Conservation (phyloP, 1,140 invertebrate species). For the Drosophila yakuba region DNA sequence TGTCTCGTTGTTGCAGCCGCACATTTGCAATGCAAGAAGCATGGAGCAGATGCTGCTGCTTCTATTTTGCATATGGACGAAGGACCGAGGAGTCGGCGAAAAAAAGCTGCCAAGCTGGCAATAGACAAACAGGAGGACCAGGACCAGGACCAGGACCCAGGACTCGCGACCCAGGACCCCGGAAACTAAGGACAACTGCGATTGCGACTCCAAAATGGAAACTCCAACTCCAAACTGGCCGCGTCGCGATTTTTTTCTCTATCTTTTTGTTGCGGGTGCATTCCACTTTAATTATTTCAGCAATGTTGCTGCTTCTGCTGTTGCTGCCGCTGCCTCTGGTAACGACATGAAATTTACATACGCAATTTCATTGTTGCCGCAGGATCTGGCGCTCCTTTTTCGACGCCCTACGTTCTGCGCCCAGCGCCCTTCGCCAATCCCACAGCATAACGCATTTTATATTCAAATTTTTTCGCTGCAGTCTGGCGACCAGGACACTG, state of each 20-base stretch:
- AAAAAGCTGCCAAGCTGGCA: constrained; percentile 64
- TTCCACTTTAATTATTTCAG: constrained; percentile 83
- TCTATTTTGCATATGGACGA: constrained; percentile 75
- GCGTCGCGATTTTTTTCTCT: constrained; percentile 35
- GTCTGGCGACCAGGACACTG: constrained; percentile 56
- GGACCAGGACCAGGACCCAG: constrained; percentile 14
- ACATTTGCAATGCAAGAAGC: constrained; percentile 58
- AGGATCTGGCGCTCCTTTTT: constrained; percentile 64
- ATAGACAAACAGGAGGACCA: constrained; percentile 45
- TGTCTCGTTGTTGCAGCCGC: constrained; percentile 23
- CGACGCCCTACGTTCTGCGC: constrained; percentile 5
- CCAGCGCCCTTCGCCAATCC: constrained; percentile 8
- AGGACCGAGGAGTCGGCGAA: constrained; percentile 39
- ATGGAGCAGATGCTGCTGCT: constrained; percentile 56
- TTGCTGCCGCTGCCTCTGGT: constrained; percentile 55
- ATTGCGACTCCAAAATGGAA: constrained; percentile 1
- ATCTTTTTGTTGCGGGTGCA: constrained; percentile 53
- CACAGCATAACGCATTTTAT: constrained; percentile 78
- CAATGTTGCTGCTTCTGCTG: constrained; percentile 64
- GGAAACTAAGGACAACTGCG: constrained; percentile 33
- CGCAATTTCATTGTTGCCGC: constrained; percentile 83
- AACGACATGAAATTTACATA: constrained; percentile 83
- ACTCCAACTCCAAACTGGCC: constrained; percentile 25
- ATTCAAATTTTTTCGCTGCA: constrained; percentile 79
- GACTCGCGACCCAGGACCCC: constrained; percentile 22